Conservation (phyloP, 92 coral and sea anemone genomes). For the Virgularia gustaviana region DNA sequence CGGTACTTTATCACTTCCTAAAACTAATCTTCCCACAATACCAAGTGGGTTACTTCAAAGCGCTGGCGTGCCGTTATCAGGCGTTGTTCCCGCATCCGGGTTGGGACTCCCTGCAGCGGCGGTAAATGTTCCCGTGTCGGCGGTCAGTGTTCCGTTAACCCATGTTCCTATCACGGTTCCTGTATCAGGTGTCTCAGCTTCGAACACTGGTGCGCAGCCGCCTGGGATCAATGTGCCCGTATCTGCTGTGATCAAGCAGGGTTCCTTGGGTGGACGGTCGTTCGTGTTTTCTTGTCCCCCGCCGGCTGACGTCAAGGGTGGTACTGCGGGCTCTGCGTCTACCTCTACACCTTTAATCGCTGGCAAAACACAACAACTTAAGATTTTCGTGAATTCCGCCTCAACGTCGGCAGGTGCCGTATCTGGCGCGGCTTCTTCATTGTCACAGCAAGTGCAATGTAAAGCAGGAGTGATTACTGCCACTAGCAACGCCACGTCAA, state of each 20-base stretch:
- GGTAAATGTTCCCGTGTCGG: constrained; percentile 11
- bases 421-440: constrained; percentile 9
- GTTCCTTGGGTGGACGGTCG: constrained; percentile 28
- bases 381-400: constrained; percentile 10
- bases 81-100: constrained; percentile 16
- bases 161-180: constrained; percentile 2
- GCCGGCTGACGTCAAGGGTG: not conserved
- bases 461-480: constrained; percentile 8
- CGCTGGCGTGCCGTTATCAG: constrained; percentile 11
- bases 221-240: constrained; percentile 39
- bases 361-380: constrained; percentile 22
- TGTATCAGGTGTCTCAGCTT: not conserved
- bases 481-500: not conserved
- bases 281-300: constrained; percentile 26
- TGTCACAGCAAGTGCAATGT: constrained; percentile 3
- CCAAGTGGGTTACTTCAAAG: constrained; percentile 20
- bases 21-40: not conserved
- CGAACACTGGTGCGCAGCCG: constrained; percentile 10
- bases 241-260: constrained; percentile 36
- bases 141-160: constrained; percentile 6
- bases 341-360: not conserved
- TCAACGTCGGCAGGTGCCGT: not conserved
- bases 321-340: not conserved
- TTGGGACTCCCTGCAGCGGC: constrained; percentile 6
- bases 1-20: constrained; percentile 16